Evolutionary conservation across 2,888 invertebrate genomes (phyloP).

Genomic region (Protonemura montana): DNA sequence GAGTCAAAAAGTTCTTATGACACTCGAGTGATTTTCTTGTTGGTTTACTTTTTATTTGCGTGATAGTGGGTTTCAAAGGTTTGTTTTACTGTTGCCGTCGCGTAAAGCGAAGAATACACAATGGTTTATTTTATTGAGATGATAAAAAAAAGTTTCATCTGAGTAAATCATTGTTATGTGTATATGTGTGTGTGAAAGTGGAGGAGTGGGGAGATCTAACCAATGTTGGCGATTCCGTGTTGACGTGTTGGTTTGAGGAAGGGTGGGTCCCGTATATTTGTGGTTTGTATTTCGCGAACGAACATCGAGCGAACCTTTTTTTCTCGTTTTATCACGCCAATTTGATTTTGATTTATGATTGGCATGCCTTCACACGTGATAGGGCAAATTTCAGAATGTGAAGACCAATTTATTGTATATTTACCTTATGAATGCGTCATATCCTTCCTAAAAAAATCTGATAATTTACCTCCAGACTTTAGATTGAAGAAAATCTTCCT

Average conservation of each 20-base stretch:
- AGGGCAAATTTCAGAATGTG: too few species aligned
- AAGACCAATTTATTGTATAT: too few species aligned
- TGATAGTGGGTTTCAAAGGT: neutral
- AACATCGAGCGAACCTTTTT: neutral
- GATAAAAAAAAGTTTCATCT: neutral
- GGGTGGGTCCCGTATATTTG: neutral
- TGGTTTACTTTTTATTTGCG: neutral
- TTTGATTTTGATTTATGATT: neutral
- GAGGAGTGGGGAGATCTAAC: neutral
- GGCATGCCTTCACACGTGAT: too few species aligned
- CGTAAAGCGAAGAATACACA: neutral
- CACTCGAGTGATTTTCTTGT: neutral
- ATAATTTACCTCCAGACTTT: too few species aligned
- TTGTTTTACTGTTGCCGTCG: neutral
- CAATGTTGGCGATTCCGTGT: neutral
- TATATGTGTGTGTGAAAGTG: neutral
- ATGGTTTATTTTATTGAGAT: slow-evolving; percentile 2
- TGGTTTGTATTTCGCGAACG: neutral
- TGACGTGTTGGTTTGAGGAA: neutral
- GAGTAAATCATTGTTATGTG: neutral
- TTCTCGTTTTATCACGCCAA: neutral
- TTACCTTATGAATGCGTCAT: too few species aligned
- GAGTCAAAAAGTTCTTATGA: neutral
- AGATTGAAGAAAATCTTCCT: too few species aligned
- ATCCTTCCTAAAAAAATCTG: too few species aligned